Evolutionary conservation across 2,888 invertebrate genomes (phyloP), one percentile per base, ranked within the genome.

Genomic region (Drosophila imparisetae): DNA sequence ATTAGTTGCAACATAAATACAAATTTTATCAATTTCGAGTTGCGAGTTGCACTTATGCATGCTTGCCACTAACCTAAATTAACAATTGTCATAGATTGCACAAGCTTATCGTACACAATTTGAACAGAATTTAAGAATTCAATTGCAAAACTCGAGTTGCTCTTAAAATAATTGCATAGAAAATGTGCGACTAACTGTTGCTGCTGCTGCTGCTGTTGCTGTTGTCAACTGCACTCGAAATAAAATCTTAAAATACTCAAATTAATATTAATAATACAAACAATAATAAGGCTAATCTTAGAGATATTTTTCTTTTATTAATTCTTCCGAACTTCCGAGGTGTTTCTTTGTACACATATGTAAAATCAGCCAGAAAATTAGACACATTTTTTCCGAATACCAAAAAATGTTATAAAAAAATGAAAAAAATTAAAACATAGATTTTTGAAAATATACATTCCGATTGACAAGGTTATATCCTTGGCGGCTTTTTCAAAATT

Each of bases 191-290:
- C 67, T 54, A 78, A 75, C 78, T 78, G 78, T 78, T 77, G 76
- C 70, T 62, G 72, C 70, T 62, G 72, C 70, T 62, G 72, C 70
- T 62, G 72, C 78, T 78, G 78, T 78, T 77, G 76, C 70, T 60
- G 72, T 72, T 67, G 36, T 18, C 8, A 45, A 24, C 15, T 45
- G 8, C 24, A 45, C 45, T 18, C 18, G 3, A 38, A 18, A 38
- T 18, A 36, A 36, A 30, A 30, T 2, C 18, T 7, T 36, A 18
- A 36, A 7, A 36, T 36, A 36, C 6, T 36, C 6, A 2, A 15
- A 15, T 15, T 36, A 10, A 30, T 36, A 6, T 36, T 15, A 15
- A 10, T 38, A 38, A 10, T 38, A 38, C 18, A 38, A 18, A 38
- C n/a, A 40, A 18, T 2, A n/a, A n/a, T 4, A 10, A 2, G 4